phyloP scores from a whole-genome alignment of 1,140 invertebrate species.

The Ptiloglossa arizonensis region DNA sequence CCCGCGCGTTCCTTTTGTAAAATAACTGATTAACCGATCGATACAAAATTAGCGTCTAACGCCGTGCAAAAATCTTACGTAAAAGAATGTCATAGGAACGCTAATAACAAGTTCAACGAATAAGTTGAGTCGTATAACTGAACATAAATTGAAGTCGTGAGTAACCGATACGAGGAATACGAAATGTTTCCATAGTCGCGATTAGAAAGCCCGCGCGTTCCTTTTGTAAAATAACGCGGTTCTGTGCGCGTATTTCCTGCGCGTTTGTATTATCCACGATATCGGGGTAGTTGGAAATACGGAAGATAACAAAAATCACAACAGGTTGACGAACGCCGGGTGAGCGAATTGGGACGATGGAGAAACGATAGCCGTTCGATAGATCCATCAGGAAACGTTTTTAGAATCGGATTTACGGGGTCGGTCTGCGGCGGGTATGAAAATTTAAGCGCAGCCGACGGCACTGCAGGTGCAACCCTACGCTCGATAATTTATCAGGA shows the following conservation, averaged over 20 bases:
- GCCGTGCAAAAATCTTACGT: too few species aligned
- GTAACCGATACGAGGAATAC: too few species aligned
- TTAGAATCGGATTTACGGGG: constrained; percentile 45
- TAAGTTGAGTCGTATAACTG: too few species aligned
- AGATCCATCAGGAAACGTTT: constrained; percentile 50
- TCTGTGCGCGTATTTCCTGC: not conserved
- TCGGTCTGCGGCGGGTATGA: constrained; percentile 26
- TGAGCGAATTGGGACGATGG: constrained; percentile 20
- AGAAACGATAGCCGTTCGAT: constrained; percentile 43
- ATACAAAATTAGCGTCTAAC: too few species aligned
- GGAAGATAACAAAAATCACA: constrained; percentile 51
- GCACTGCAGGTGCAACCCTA: constrained; percentile 33
- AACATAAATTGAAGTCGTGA: too few species aligned
- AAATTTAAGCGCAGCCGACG: constrained; percentile 59
- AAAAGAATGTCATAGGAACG: too few species aligned
- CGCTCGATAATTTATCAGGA: constrained; percentile 66
- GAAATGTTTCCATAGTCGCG: not conserved
- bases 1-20: too few species aligned
- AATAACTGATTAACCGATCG: too few species aligned
- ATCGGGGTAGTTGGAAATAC: not conserved
- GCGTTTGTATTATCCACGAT: not conserved
- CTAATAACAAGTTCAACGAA: too few species aligned
- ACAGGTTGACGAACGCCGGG: constrained; percentile 39
- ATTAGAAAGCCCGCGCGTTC: not conserved
- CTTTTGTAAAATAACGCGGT: not conserved